Percentiles rank a stretch among this genome's conserved stretches.
Conservation (phyloP, 2,113 vertebrate species). For the Rousettus leschenaultii region DNA sequence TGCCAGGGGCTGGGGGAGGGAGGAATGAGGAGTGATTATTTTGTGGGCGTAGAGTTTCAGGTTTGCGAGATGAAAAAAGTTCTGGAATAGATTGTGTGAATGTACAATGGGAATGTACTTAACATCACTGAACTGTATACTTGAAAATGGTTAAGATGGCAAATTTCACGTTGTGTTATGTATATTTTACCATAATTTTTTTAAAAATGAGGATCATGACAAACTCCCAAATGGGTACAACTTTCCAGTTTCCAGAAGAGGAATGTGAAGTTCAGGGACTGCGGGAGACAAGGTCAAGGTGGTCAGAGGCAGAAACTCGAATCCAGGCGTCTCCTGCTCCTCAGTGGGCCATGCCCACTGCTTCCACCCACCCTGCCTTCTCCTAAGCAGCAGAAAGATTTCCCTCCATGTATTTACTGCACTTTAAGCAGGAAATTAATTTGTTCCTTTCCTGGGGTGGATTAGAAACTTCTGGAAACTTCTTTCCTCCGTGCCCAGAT, state of each 20-base stretch:
- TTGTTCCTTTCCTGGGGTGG: background rate
- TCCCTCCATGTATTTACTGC: background rate
- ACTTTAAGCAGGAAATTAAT: background rate
- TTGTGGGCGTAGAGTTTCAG: background rate
- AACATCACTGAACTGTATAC: accelerated
- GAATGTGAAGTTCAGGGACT: background rate
- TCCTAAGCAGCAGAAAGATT: background rate
- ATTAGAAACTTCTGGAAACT: background rate
- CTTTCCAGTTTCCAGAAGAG: background rate
- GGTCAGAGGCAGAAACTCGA: background rate
- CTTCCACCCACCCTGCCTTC: background rate
- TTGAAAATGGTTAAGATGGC: background rate
- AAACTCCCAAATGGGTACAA: background rate
- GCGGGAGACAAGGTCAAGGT: background rate
- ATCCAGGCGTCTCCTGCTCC: background rate
- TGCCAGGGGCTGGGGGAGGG: accelerated
- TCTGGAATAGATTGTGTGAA: background rate
- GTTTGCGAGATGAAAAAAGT: background rate
- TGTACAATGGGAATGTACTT: accelerated
- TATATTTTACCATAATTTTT: background rate
- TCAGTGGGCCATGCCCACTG: accelerated
- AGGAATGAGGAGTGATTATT: background rate
- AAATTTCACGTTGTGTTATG: background rate
- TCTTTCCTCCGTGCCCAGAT: background rate
- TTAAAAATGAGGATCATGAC: too few relatives aligned